Evolutionary conservation across 35 echinoderm and acorn worm species (phyloP).

Genomic region (Heliocidaris erythrogramma): DNA sequence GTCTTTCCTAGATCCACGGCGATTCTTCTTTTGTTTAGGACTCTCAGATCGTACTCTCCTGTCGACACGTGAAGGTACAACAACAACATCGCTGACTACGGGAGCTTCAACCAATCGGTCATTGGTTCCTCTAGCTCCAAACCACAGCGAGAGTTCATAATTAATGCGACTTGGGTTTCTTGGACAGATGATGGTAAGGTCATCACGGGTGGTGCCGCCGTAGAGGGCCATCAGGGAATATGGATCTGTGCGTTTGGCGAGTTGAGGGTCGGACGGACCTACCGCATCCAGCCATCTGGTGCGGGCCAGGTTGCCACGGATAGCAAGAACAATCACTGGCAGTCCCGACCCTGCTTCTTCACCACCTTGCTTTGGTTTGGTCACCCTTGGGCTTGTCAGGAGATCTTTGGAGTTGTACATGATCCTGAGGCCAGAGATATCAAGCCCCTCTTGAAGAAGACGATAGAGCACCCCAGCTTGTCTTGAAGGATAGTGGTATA

Average conservation of each 20-base stretch:
- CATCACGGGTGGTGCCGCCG: constrained; percentile 76
- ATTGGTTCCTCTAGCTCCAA: constrained; percentile 83
- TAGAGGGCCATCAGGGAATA: constrained; percentile 81
- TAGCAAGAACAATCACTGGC: constrained; percentile 69
- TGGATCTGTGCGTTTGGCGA: constrained; percentile 89
- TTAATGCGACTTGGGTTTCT: constrained; percentile 82
- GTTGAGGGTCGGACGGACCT: constrained; percentile 82
- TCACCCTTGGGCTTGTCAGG: neutral
- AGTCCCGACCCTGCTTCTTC: neutral
- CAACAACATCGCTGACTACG: neutral
- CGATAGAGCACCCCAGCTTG: constrained; percentile 79
- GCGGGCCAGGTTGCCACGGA: constrained; percentile 75
- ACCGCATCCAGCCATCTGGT: constrained; percentile 79
- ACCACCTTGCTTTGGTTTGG: neutral
- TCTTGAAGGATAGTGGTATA: constrained; percentile 61
- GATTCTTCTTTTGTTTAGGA: constrained; percentile 62
- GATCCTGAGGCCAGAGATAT: constrained; percentile 71
- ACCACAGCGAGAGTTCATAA: constrained; percentile 88
- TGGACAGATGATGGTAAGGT: constrained; percentile 76
- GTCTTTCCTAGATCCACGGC: constrained; percentile 63
- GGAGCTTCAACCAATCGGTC: constrained; percentile 62
- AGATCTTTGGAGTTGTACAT: constrained; percentile 71
- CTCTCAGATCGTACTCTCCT: constrained; percentile 20
- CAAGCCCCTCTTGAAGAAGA: constrained; percentile 81
- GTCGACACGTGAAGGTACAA: neutral